Evolutionary conservation across 1,140 invertebrate species (phyloP).

Genomic region (Ceratosolen solmsi): DNA sequence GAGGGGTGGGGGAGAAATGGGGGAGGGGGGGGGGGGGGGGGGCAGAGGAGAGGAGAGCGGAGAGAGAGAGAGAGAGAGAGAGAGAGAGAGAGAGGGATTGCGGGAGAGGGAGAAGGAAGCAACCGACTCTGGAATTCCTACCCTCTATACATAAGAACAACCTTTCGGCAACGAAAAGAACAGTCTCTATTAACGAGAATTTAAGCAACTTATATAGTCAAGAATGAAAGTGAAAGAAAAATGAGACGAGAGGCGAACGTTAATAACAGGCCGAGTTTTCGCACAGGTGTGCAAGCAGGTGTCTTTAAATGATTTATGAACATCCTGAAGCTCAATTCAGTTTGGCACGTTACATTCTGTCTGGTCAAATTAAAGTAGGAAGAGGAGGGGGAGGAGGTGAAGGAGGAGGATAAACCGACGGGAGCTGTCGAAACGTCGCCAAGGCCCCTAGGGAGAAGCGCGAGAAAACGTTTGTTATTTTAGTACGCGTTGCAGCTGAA

Average conservation of each 20-base stretch:
- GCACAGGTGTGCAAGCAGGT: conserved; percentile 42
- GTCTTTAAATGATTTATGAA: conserved; percentile 43
- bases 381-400: too few relatives aligned
- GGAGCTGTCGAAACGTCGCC: conserved; percentile 2
- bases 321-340: not conserved
- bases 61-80: too few relatives aligned
- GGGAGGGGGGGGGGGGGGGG: too few relatives aligned
- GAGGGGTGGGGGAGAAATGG: not conserved
- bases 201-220: conserved; percentile 8
- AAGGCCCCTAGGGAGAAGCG: not conserved
- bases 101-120: not conserved
- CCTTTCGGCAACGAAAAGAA: not conserved
- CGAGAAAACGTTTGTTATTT: conserved; percentile 29
- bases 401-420: too few relatives aligned
- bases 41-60: too few relatives aligned
- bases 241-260: not conserved
- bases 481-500: conserved; percentile 18
- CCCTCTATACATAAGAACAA: too few relatives aligned
- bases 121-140: too few relatives aligned
- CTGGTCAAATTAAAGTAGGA: conserved; percentile 4
- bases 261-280: conserved; percentile 2
- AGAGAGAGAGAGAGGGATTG: not conserved
- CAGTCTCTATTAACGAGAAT: conserved; percentile 20
- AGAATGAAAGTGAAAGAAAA: not conserved
- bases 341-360: not conserved